Percentiles rank a stretch among this genome's conserved stretches.
Evolutionary conservation across 2,888 invertebrate species (phyloP).

Genomic region (Leptogaster cylindrica): DNA sequence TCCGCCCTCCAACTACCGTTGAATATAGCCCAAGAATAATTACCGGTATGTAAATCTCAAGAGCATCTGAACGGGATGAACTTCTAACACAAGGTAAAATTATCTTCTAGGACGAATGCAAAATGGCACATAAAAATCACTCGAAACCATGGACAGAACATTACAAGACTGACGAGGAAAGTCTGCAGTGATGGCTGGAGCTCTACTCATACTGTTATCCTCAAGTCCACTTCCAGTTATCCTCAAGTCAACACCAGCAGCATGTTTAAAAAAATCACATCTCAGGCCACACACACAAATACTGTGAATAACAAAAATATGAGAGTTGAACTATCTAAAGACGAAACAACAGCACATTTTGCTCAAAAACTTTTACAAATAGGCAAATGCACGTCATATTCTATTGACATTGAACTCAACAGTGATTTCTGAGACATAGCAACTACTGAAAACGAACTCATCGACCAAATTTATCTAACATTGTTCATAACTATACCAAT

Average conservation of each 20-base stretch:
- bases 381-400: neutral
- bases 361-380: neutral
- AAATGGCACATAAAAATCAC: conserved; percentile 51
- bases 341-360: neutral
- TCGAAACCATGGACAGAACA: conserved; percentile 51
- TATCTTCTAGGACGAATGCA: conserved; percentile 51
- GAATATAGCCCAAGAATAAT: conserved; percentile 50
- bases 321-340: neutral
- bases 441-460: neutral
- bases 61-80: conserved; percentile 52
- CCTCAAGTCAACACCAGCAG: conserved; percentile 44
- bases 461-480: neutral
- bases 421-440: neutral
- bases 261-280: conserved; percentile 1
- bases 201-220: conserved; percentile 51
- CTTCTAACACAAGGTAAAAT: conserved; percentile 50
- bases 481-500: neutral
- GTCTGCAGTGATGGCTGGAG: conserved; percentile 44
- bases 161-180: conserved; percentile 48
- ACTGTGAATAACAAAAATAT: neutral
- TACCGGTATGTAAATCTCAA: conserved; percentile 51
- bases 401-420: no score
- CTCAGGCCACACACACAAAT: neutral
- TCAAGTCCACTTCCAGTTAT: conserved; percentile 51
- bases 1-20: conserved; percentile 52